Percentiles rank a stretch among this genome's conserved stretches.
Evolutionary conservation across 92 coral and sea anemone genomes (phyloP).

Genomic region (Parazoanthus darwini): DNA sequence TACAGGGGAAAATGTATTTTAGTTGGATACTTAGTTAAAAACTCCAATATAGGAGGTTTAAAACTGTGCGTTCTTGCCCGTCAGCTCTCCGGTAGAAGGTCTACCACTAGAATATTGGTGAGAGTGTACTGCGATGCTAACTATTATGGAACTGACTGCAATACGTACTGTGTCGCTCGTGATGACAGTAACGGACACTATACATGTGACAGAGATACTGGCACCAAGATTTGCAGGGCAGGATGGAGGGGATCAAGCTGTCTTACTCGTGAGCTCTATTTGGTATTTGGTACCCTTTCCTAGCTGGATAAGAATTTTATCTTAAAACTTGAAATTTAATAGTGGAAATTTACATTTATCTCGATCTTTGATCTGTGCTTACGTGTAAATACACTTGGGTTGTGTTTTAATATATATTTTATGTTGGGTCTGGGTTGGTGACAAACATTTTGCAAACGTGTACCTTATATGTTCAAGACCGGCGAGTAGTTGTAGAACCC

Average conservation of each 20-base stretch:
- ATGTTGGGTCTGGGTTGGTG: no score
- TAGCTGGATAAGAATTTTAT: not conserved
- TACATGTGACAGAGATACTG: conserved; percentile 73
- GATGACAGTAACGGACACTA: conserved; percentile 85
- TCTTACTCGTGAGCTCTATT: conserved; percentile 65
- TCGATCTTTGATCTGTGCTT: no score
- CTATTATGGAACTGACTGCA: conserved; percentile 82
- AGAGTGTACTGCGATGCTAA: conserved; percentile 78
- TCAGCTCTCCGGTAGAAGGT: conserved; percentile 72
- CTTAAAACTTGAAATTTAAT: not conserved
- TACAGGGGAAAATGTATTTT: not conserved
- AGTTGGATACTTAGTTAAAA: no score
- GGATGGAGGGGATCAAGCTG: conserved; percentile 87
- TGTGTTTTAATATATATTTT: no score
- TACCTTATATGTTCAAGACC: no score
- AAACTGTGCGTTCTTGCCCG: not conserved
- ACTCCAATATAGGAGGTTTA: no score
- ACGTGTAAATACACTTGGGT: no score
- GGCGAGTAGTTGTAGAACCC: no score
- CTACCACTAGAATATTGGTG: conserved; percentile 72
- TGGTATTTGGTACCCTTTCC: not conserved
- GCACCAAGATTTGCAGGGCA: conserved; percentile 75
- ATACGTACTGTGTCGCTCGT: conserved; percentile 73
- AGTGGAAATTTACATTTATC: not conserved
- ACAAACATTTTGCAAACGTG: no score